Evolutionary conservation across 2,888 invertebrate species (phyloP).

Genomic region (Monopis laevigella): DNA sequence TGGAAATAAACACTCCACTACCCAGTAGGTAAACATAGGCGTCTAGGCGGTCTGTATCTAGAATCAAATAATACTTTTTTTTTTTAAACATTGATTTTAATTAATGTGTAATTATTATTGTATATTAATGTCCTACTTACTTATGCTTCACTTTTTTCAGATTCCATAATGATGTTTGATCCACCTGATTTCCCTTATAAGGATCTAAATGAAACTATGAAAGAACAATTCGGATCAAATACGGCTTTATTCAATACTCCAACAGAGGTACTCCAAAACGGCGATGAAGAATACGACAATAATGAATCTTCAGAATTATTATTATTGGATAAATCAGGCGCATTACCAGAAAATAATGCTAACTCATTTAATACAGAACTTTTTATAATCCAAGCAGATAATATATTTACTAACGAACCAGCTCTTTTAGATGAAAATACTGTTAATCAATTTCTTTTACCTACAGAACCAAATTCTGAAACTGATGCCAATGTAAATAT

Average conservation of each 20-base stretch:
- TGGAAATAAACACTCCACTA: too few relatives aligned
- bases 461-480: constrained; percentile 27
- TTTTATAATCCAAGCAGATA: constrained; percentile 38
- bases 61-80: too few relatives aligned
- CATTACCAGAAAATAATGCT: not conserved
- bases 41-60: too few relatives aligned
- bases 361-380: constrained; percentile 30
- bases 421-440: constrained; percentile 51
- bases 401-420: constrained; percentile 42
- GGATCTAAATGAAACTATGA: constrained; percentile 37
- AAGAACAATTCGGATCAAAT: constrained; percentile 41
- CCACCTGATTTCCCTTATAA: constrained; percentile 56
- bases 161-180: constrained; percentile 49
- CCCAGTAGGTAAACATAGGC: too few relatives aligned
- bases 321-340: too few relatives aligned
- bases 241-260: constrained; percentile 30
- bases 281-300: not conserved
- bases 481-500: constrained; percentile 5
- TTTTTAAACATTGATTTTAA: too few relatives aligned
- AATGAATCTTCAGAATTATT: not conserved
- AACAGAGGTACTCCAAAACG: not conserved
- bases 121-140: too few relatives aligned
- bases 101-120: too few relatives aligned
- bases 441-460: constrained; percentile 52
- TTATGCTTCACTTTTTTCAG: too few relatives aligned